Evolutionary conservation across 2,797 vertebrate genomes (phyloP).

Genomic region (Siniperca scherzeri): DNA sequence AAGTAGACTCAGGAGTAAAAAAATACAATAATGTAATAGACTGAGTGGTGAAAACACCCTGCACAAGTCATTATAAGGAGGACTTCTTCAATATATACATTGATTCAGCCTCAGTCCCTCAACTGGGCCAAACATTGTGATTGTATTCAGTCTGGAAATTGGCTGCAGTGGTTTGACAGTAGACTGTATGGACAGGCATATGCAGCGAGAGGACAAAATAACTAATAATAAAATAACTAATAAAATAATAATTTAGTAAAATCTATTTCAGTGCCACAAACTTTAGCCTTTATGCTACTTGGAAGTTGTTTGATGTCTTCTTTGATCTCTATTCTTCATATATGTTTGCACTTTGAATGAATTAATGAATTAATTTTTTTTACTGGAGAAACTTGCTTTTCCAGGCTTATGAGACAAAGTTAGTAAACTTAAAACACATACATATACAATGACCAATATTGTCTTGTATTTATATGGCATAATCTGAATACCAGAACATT

Average conservation of each 20-base stretch:
- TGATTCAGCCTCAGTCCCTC: constrained; percentile 30
- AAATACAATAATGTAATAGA: constrained; percentile 45
- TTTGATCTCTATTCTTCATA: constrained; percentile 1
- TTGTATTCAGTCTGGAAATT: constrained; percentile 20
- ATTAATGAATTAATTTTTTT: background rate
- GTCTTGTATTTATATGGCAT: background rate
- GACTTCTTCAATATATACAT: constrained; percentile 45
- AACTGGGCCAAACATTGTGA: constrained; percentile 21
- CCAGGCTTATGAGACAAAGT: background rate
- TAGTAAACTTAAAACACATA: background rate
- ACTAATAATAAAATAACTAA: no score
- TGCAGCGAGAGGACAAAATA: constrained; percentile 24
- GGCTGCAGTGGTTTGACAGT: constrained; percentile 1
- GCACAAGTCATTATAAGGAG: constrained; percentile 33
- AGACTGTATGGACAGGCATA: background rate
- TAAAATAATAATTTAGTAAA: background rate
- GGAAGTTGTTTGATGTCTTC: background rate
- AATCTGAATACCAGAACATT: background rate
- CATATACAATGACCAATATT: no score
- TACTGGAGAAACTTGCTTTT: background rate
- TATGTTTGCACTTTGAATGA: background rate
- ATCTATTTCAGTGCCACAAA: background rate
- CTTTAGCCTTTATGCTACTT: background rate
- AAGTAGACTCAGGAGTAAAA: constrained; percentile 35
- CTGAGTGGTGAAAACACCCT: constrained; percentile 31